Evolutionary conservation across 2,888 invertebrate genomes (phyloP).

Genomic region (Pyralis farinalis): DNA sequence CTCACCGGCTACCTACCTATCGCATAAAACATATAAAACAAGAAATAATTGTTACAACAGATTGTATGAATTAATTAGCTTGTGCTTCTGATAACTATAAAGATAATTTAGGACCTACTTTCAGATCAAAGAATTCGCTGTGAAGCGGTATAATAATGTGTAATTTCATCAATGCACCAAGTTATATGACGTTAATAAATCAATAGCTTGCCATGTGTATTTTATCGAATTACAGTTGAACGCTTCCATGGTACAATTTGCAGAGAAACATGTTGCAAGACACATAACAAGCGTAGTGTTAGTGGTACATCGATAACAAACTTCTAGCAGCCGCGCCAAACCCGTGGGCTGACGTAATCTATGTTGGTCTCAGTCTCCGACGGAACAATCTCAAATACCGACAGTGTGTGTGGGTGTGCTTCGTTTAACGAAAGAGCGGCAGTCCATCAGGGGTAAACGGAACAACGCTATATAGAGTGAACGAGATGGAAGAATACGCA

Average conservation of each 20-base stretch:
- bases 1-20: too few relatives aligned
- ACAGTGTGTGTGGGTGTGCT: constrained; percentile 79
- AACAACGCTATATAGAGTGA: constrained; percentile 57
- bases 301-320: constrained; percentile 51
- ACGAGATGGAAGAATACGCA: constrained; percentile 46
- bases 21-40: too few relatives aligned
- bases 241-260: constrained; percentile 17
- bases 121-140: too few relatives aligned
- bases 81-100: too few relatives aligned
- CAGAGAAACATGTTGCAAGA: constrained; percentile 20
- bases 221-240: constrained; percentile 7
- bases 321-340: constrained; percentile 32
- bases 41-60: too few relatives aligned
- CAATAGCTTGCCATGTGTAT: not conserved
- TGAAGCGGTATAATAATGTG: too few relatives aligned
- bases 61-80: too few relatives aligned
- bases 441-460: constrained; percentile 67
- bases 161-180: not conserved
- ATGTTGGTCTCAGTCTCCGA: constrained; percentile 60
- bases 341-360: constrained; percentile 72
- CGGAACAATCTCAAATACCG: constrained; percentile 76
- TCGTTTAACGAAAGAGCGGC: constrained; percentile 79
- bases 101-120: too few relatives aligned
- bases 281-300: constrained; percentile 31
- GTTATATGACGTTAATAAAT: not conserved